Base-by-base conservation (phyloP, 2,888 invertebrate genomes). In the Cordilura impudica region DNA sequence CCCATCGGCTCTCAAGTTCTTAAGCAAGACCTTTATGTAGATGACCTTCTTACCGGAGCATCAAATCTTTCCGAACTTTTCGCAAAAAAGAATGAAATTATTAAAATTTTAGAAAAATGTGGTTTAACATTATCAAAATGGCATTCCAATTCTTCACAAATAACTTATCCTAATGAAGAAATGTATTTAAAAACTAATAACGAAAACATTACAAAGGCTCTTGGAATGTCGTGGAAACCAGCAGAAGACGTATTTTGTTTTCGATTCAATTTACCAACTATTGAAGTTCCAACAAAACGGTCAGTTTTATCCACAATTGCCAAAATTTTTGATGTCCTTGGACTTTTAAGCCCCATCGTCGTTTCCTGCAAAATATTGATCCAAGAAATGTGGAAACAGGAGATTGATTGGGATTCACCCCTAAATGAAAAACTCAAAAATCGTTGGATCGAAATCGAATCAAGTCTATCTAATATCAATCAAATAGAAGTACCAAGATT, bases 271-370 rank as follows among this genome's bases (percentile, higher is more conserved):
- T 61, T 78, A 14, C 51, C 75, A 69, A n/a, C n/a, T n/a, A n/a
- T n/a, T n/a, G n/a, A n/a, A n/a, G n/a, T n/a, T n/a, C n/a, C n/a
- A n/a, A n/a, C 70, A 18, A 73, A 69, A 29, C 14, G 63, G 26
- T 35, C 66, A 1, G 31, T 71, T 2, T 35, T 74, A 10, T 56
- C 67, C 16, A 16, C 26, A 18, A 16, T 66, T 18, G 65, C 78
- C 5, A 56, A 54, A 43, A 74, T 81, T 21, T 82, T 75, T 19
- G 79, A 78, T 39, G 60, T 29, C 0, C 23, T 61, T 12, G 61
- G n/a, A n/a, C n/a, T n/a, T n/a, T n/a, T n/a, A n/a, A n/a, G n/a
- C n/a, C n/a, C n/a, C n/a, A n/a, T n/a, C n/a, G n/a, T n/a, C n/a
- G n/a, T n/a, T n/a, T n/a, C n/a, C n/a, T n/a, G n/a, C n/a, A n/a